Base-by-base conservation (phyloP, 2,797 vertebrate genomes). In the Protosalanx chinensis region DNA sequence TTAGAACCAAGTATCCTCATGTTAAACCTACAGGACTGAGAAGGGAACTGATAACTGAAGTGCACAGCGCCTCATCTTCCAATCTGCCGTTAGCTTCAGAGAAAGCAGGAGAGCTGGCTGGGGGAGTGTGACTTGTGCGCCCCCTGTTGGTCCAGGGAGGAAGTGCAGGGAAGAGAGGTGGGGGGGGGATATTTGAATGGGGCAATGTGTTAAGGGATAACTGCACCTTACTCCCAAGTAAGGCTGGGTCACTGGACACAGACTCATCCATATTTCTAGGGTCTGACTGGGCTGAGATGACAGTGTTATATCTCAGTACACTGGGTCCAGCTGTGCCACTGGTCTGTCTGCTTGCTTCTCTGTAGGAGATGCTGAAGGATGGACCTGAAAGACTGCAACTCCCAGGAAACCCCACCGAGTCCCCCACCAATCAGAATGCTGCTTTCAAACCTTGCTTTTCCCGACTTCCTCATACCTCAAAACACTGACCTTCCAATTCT, bases 121-220 rank as follows among this genome's bases (percentile, higher is more conserved):
- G 12, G 68, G 32, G 35, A 78, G 73, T 73, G 67, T 78, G 68
- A 77, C 12, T 46, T 67, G 33, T 66, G 56, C 4, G 76, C 83
- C 79, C 79, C 79, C 84, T 82, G 73, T 75, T 77, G 87, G 79
- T 65, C 67, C 62, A 68, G 58, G 46, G 37, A 74, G n/a, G 64
- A 79, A 79, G 32, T 41, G 65, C 61, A 67, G 23, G 62, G n/a
- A 29, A 5, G 51, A 29, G 46, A 59, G n/a, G 10, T 10, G 49
- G 30, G 27, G 46, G 41, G 30, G 15, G 32, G 32, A 57, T 27
- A 29, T 15, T 59, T 15, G 53, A 33, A 20, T 10, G 18, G 49
- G 27, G n/a, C 27, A 32, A 56, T 5, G 58, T 3, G 13, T 6
- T 60, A 20, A 56, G 51, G 51, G 51, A n/a, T 56, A 56, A 56